These are phyloP conservation scores for Marasmarcha lunaedactyla DNA, from an alignment of 2,888 invertebrate species.

Conservation along the genomic window DNA sequence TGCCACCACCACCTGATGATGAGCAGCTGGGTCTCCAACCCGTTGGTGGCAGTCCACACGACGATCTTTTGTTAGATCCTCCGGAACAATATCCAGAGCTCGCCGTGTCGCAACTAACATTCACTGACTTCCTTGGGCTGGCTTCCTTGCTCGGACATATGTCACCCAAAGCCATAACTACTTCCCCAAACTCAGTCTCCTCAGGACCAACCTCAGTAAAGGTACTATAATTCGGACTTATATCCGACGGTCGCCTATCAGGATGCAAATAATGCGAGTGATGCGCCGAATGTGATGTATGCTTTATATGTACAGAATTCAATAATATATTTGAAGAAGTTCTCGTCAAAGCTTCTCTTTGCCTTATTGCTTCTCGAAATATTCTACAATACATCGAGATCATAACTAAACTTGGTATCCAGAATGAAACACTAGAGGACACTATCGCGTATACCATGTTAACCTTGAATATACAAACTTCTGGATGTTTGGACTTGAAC, in stretches of 20 bases:
- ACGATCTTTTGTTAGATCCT: conserved; percentile 58
- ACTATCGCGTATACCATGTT: conserved; percentile 90
- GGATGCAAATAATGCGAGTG: conserved; percentile 67
- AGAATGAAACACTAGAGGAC: conserved; percentile 91
- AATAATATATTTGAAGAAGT: conserved; percentile 89
- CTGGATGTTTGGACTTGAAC: conserved; percentile 74
- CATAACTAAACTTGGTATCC: conserved; percentile 94
- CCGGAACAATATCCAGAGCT: conserved; percentile 64
- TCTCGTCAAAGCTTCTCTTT: conserved; percentile 83
- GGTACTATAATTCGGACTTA: conserved; percentile 62
- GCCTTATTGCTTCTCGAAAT: conserved; percentile 84
- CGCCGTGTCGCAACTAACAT: conserved; percentile 62
- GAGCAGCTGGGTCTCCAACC: conserved; percentile 73
- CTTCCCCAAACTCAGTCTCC: conserved; percentile 54
- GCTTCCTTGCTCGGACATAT: conserved; percentile 60
- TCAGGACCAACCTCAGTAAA: conserved; percentile 63
- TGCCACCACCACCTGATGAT: conserved; percentile 68
- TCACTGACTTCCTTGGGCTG: conserved; percentile 61
- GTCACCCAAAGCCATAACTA: conserved; percentile 51
- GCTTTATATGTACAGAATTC: conserved; percentile 86
- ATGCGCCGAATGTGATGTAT: conserved; percentile 78
- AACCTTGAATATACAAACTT: conserved; percentile 85
- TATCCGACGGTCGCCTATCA: conserved; percentile 55
- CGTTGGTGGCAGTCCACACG: conserved; percentile 56
- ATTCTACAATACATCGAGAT: conserved; percentile 91